These are phyloP conservation scores for Morpho achilles DNA, from an alignment of 2,888 invertebrate genomes.

Conservation along the genomic window DNA sequence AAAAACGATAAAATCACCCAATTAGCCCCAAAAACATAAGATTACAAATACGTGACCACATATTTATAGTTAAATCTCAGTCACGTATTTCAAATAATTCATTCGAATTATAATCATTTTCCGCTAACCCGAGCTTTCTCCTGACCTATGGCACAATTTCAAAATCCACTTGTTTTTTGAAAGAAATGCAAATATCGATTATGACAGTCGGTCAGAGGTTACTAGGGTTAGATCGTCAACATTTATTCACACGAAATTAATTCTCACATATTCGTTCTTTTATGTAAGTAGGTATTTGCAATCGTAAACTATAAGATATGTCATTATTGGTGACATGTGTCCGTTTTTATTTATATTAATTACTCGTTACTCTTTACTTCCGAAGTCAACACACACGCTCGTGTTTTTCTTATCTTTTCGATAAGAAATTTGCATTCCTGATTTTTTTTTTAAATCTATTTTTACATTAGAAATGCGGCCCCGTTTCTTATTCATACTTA, in stretches of 20 bases:
- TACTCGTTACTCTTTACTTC: not conserved
- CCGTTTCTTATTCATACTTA: no score
- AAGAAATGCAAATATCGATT: conserved; percentile 54
- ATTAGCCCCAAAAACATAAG: conserved; percentile 27
- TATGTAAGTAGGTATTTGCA: conserved; percentile 11
- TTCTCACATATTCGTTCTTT: conserved; percentile 23
- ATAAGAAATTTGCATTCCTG: not conserved
- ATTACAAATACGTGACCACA: conserved; percentile 29
- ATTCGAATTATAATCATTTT: conserved; percentile 30
- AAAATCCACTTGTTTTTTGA: conserved; percentile 45
- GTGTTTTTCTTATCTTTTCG: no score
- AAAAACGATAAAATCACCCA: conserved; percentile 19
- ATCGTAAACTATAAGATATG: conserved; percentile 1
- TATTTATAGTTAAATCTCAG: conserved; percentile 24
- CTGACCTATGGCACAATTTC: conserved; percentile 65
- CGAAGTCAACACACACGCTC: no score
- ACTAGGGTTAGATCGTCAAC: conserved; percentile 20
- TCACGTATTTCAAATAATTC: conserved; percentile 32
- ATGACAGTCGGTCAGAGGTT: conserved; percentile 53
- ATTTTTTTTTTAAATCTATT: not conserved
- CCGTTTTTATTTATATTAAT: not conserved
- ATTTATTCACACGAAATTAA: conserved; percentile 28
- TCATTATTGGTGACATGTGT: conserved; percentile 11
- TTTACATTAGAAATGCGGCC: not conserved
- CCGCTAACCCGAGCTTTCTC: conserved; percentile 57